Conservation (phyloP, 2,888 invertebrate genomes). For the Adineta ricciae region DNA sequence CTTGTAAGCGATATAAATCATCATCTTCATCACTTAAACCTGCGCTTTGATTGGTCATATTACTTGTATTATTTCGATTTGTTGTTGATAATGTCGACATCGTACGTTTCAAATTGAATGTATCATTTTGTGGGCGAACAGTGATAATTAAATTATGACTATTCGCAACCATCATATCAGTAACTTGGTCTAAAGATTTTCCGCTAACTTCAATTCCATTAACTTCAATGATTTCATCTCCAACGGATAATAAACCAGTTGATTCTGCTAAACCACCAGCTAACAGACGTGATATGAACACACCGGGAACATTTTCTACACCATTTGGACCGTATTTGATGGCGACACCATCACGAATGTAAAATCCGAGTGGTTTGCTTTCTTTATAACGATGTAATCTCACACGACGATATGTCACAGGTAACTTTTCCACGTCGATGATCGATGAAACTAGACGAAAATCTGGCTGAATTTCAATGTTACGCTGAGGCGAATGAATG, state of each 20-base stretch:
- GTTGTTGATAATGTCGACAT: background rate
- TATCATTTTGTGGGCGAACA: conserved; percentile 92
- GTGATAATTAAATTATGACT: conserved; percentile 96
- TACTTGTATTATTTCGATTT: background rate
- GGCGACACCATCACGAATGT: conserved; percentile 64
- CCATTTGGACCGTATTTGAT: conserved; percentile 47
- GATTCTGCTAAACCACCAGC: conserved; percentile 90
- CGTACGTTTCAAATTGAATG: conserved; percentile 40
- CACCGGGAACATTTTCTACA: conserved; percentile 63
- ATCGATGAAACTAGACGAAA: conserved; percentile 96
- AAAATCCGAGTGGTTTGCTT: conserved; percentile 92
- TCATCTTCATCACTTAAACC: background rate
- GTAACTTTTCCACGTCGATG: conserved; percentile 96
- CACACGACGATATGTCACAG: conserved; percentile 75
- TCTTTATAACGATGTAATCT: conserved; percentile 78
- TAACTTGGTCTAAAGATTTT: conserved; percentile 62
- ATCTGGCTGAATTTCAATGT: conserved; percentile 55
- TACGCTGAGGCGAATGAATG: background rate
- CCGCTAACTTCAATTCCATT: conserved; percentile 98
- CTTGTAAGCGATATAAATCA: background rate
- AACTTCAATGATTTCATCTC: conserved; percentile 97
- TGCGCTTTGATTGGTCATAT: background rate
- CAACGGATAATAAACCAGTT: conserved; percentile 88
- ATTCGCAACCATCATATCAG: conserved; percentile 99
- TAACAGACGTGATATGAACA: conserved; percentile 89